These are phyloP conservation scores for Dasypolia templi DNA, from an alignment of 2,888 invertebrate species.

Conservation along the genomic window DNA sequence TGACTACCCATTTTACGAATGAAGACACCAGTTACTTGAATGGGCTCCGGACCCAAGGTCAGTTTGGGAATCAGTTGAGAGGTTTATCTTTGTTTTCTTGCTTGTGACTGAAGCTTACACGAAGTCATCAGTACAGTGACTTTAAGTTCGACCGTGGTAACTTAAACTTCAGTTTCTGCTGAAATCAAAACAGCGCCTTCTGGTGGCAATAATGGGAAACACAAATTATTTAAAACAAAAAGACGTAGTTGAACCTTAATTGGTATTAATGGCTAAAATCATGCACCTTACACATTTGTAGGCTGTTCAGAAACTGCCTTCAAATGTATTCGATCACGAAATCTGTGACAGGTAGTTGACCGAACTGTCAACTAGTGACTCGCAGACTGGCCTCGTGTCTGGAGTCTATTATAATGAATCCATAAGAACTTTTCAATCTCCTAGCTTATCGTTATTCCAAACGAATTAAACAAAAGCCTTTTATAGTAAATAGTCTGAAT, in stretches of 20 bases:
- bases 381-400: background rate
- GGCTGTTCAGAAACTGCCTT: no score
- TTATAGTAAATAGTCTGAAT: constrained; percentile 7
- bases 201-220: background rate
- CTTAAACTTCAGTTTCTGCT: background rate
- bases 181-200: background rate
- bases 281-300: no score
- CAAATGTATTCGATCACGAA: background rate
- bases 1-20: background rate
- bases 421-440: background rate
- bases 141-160: background rate
- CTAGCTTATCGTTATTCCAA: background rate
- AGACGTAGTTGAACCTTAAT: background rate
- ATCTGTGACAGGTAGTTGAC: no score
- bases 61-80: background rate
- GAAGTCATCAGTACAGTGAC: background rate
- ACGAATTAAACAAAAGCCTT: background rate
- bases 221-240: background rate
- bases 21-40: background rate
- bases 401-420: background rate
- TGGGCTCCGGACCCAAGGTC: background rate
- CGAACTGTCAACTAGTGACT: background rate
- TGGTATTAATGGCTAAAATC: background rate
- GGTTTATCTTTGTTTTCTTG: background rate
- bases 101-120: background rate